phyloP scores from a whole-genome alignment of 2,797 vertebrate genomes.

The Pempheris klunzingeri region DNA sequence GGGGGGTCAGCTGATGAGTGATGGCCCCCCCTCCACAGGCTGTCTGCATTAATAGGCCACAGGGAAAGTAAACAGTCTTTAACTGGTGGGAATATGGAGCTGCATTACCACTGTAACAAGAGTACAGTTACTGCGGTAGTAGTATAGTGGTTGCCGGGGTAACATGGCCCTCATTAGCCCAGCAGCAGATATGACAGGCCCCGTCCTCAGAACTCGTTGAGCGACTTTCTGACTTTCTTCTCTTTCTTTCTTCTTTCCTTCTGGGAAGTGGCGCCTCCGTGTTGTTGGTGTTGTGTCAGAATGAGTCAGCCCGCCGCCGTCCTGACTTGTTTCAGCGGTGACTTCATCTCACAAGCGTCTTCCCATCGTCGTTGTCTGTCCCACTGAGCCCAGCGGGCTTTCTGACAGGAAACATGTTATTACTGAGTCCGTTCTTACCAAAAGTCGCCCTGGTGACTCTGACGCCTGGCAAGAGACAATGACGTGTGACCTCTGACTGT shows the following conservation, averaged over 20 bases:
- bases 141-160: too few relatives aligned
- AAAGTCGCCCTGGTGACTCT: constrained; percentile 2
- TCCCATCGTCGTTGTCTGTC: constrained; percentile 50
- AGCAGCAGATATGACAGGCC: too few relatives aligned
- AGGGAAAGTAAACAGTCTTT: constrained; percentile 67
- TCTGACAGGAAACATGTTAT: constrained; percentile 64
- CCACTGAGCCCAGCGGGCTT: constrained; percentile 47
- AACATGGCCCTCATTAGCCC: too few relatives aligned
- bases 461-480: constrained; percentile 46
- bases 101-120: too few relatives aligned
- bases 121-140: too few relatives aligned
- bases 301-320: constrained; percentile 59
- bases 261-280: constrained; percentile 45
- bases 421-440: too few relatives aligned
- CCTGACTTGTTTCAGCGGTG: constrained; percentile 73
- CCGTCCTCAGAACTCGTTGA: too few relatives aligned
- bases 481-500: too few relatives aligned
- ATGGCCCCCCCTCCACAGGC: constrained; percentile 53
- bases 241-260: too few relatives aligned
- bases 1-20: constrained; percentile 53
- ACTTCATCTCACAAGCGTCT: constrained; percentile 73
- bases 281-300: constrained; percentile 36
- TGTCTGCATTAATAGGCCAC: constrained; percentile 47
- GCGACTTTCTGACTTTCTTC: too few relatives aligned
- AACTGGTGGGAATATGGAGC: too few relatives aligned